A percentile compares a stretch with the other conserved stretches of the same genome.
Conservation (phyloP, 2,888 invertebrate species). For the Terebella lapidaria region DNA sequence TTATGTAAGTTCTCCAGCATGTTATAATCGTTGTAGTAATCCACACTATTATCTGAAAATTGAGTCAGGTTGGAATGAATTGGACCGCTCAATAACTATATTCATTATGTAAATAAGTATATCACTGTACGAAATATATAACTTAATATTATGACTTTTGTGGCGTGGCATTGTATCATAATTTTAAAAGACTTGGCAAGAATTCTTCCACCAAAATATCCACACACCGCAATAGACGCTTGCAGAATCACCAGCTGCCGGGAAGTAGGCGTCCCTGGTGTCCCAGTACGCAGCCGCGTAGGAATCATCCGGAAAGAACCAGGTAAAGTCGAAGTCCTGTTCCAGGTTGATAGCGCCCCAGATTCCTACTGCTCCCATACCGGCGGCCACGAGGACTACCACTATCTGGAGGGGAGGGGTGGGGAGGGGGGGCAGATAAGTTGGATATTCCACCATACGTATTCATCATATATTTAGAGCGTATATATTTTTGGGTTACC, state of each 20-base stretch:
- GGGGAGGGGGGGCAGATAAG: neutral
- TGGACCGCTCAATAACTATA: too few species aligned
- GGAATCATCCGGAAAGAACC: conserved; percentile 72
- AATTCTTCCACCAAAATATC: too few species aligned
- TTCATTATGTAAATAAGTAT: too few species aligned
- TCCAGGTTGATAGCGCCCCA: conserved; percentile 64
- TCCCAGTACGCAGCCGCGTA: conserved; percentile 64
- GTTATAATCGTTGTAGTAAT: neutral
- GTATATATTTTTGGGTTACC: too few species aligned
- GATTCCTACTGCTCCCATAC: conserved; percentile 62
- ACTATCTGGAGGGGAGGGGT: conserved; percentile 55
- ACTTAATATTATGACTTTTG: too few species aligned
- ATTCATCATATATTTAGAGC: too few species aligned
- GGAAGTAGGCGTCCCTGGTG: conserved; percentile 62
- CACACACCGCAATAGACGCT: neutral
- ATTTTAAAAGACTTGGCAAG: too few species aligned
- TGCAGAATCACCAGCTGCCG: conserved; percentile 58
- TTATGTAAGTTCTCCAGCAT: neutral
- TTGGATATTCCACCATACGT: too few species aligned
- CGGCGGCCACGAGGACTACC: conserved; percentile 61
- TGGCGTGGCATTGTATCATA: too few species aligned
- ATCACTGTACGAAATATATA: too few species aligned
- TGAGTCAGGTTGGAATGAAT: too few species aligned
- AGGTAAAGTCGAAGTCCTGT: conserved; percentile 73
- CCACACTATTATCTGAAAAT: neutral